Base-by-base conservation (phyloP, 2,888 invertebrate genomes). In the Cecidostiba fungosa region DNA sequence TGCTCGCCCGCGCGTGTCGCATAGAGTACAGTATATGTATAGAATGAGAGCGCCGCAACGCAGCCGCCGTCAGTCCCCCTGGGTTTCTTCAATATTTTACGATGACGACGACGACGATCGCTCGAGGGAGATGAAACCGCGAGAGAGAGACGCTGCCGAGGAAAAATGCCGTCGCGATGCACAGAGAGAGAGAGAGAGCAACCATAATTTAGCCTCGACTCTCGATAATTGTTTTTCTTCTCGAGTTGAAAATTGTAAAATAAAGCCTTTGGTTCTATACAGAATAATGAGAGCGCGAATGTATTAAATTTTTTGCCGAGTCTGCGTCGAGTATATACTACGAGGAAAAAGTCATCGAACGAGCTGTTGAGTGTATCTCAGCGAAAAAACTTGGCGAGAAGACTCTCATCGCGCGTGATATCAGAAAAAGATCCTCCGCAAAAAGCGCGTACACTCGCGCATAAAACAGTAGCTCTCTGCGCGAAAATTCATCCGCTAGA, bases 401-500 rank as follows among this genome's bases (percentile, higher is more conserved):
- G 16, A 50, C 50, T 50, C 19, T 19, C 50, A 19, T 50, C 50
- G 50, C 50, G 50, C 16, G 16, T n/a, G n/a, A n/a, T n/a, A 16
- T 43, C 10, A 50, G n/a, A 59, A 59, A 59, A n/a, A 4, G 43
- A 59, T n/a, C 23, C n/a, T n/a, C n/a, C 54, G 54, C 43, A 43
- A 43, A 59, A 8, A 59, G 8, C n/a, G n/a, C n/a, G n/a, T n/a
- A n/a, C n/a, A 8, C 54, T 23, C 54, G 3, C 14, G 66, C 29
- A n/a, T 26, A 66, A 26, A 66, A 29, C 66, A 14, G 26, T 54
- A n/a, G n/a, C 54, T 54, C 66, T 14, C 66, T 12, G 3, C 32
- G 32, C 62, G 32, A 85, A 83, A 74, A 78, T 77, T 43, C n/a
- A 73, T 73, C 62, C 26, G 66, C 26, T 66, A 66, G 66, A 66